These are phyloP conservation scores for Lamproptera curius DNA, from an alignment of 2,888 invertebrate genomes.

Conservation along the genomic window DNA sequence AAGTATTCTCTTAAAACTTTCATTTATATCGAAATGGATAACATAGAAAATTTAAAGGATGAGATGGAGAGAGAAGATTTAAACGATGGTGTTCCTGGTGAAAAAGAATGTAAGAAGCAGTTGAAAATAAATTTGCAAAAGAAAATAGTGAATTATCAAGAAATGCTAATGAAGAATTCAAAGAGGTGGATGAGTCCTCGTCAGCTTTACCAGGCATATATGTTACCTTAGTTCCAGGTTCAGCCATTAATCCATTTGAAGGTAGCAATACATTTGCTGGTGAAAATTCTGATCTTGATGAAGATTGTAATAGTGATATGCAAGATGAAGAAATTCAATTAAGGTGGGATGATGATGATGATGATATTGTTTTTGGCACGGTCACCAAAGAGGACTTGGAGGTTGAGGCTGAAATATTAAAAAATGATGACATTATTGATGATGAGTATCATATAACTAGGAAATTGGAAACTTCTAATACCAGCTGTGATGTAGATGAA, in stretches of 20 bases:
- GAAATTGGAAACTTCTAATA: too few species aligned
- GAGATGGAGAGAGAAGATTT: background rate
- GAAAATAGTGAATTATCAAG: background rate
- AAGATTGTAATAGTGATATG: constrained; percentile 21
- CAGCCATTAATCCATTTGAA: background rate
- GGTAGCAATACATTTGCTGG: background rate
- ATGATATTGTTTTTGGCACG: constrained; percentile 9
- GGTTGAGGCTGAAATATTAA: too few species aligned
- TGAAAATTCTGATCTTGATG: constrained; percentile 4
- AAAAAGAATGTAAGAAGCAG: background rate
- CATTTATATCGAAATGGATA: constrained; percentile 6
- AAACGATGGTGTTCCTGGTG: background rate
- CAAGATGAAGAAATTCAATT: constrained; percentile 43
- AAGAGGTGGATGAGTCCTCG: background rate
- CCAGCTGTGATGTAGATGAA: too few species aligned
- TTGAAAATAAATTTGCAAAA: background rate
- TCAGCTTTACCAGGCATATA: background rate
- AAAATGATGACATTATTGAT: too few species aligned
- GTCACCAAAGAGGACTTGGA: too few species aligned
- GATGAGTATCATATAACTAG: too few species aligned
- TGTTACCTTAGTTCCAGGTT: background rate
- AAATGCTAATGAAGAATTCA: background rate
- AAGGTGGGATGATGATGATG: constrained; percentile 50
- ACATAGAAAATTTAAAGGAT: background rate
- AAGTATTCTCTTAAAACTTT: background rate